Conservation (phyloP, 2,888 invertebrate genomes). For the Branchipolynoe longqiensis region DNA sequence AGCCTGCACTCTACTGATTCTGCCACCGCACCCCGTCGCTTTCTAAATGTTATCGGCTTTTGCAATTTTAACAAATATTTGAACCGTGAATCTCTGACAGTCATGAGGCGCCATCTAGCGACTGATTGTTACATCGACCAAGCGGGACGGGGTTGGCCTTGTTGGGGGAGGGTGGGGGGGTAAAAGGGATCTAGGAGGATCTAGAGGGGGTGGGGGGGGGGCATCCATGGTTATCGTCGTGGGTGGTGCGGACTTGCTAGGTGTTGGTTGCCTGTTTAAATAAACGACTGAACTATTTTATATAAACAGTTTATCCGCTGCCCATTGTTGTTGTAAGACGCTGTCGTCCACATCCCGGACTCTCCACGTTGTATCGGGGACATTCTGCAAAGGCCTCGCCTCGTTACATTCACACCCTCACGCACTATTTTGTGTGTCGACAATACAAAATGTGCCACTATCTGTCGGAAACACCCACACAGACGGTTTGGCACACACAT, state of each 20-base stretch:
- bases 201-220: neutral
- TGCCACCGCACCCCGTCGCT: too few relatives aligned
- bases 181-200: neutral
- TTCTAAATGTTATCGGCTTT: too few relatives aligned
- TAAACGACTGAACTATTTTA: slow-evolving; percentile 25
- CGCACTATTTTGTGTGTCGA: too few relatives aligned
- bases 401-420: too few relatives aligned
- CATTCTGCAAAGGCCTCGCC: too few relatives aligned
- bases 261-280: slow-evolving; percentile 35
- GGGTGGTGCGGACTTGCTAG: neutral
- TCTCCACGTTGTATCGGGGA: neutral
- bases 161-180: neutral
- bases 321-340: neutral
- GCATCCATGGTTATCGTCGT: neutral
- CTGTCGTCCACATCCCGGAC: neutral
- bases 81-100: too few relatives aligned
- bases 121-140: neutral
- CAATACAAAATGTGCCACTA: too few relatives aligned
- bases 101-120: neutral
- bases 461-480: too few relatives aligned
- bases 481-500: too few relatives aligned
- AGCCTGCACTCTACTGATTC: too few relatives aligned
- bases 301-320: slow-evolving; percentile 29
- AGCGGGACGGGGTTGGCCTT: neutral
- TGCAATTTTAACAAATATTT: too few relatives aligned